Conservation (phyloP, 2,888 invertebrate species). For the Aspidiotus destructor region DNA sequence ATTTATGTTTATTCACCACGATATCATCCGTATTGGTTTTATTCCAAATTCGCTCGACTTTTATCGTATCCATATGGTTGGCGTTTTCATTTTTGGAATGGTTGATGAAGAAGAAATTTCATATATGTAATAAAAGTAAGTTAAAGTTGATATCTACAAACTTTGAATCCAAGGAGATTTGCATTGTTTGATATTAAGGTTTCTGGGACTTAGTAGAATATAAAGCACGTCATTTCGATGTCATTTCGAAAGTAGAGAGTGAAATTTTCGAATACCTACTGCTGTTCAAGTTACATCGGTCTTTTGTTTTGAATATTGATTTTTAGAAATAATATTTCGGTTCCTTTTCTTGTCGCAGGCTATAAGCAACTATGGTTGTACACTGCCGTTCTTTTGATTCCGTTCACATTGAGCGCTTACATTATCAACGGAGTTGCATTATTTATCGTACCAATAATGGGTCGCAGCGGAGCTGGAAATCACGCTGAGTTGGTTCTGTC, state of each 20-base stretch:
- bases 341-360: constrained; percentile 42
- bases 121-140: constrained; percentile 23
- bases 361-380: constrained; percentile 50
- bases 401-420: constrained; percentile 60
- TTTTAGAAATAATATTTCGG: background rate
- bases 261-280: too few relatives aligned
- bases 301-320: background rate
- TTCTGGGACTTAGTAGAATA: too few relatives aligned
- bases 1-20: constrained; percentile 15
- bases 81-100: constrained; percentile 27
- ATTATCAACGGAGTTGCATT: constrained; percentile 58
- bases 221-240: too few relatives aligned
- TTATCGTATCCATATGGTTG: constrained; percentile 28
- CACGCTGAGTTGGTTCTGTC: constrained; percentile 54
- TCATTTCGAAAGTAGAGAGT: too few relatives aligned
- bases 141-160: too few relatives aligned
- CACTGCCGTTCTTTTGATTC: constrained; percentile 49
- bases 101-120: constrained; percentile 21
- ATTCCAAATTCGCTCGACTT: constrained; percentile 20
- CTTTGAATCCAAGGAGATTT: too few relatives aligned
- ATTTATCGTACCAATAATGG: constrained; percentile 72
- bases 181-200: too few relatives aligned
- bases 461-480: constrained; percentile 58
- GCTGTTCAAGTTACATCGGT: background rate
- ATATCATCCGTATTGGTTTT: constrained; percentile 18